Evolutionary conservation across 2,888 invertebrate species (phyloP), one percentile per base, ranked within the genome.

Genomic region (Diploptera punctata): DNA sequence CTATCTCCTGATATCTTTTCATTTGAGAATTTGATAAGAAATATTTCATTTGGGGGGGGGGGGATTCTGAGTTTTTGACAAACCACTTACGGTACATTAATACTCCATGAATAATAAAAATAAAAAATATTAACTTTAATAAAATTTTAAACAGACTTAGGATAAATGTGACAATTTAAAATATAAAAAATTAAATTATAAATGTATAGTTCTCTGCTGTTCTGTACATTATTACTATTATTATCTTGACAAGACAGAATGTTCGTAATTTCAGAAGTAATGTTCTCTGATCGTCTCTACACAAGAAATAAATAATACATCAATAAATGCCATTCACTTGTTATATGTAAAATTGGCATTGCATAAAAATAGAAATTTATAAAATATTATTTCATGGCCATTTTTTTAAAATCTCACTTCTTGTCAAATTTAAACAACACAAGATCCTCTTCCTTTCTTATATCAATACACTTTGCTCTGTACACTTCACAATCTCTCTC

Each of bases 341-440:
- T 33, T 18, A 29, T 9, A 47, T 21, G 44, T 44, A 44, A 26
- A 65, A 44, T 38, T 49, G 62, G 71, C 57, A 44, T 67, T 54
- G 54, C 67, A 71, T 71, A 71, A 71, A 71, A 71, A 71, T 71
- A 71, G 54, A 71, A 67, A 71, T 67, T 62, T 71, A 67, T 67
- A 57, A 57, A 67, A 65, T 47, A 65, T 29, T 47, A 47, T 18
- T n/a, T 10, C 65, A 44, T 43, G 47, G 44, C 65, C 44, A 65
- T 18, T 43, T n/a, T n/a, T 10, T 65, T 65, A 47, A 65, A 65
- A 65, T 65, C 24, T 65, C 29, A 65, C 65, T 65, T 31, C 47
- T 29, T 57, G 57, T 57, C n/a, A 65, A 65, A 24, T 7, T 24
- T 33, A 33, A 33, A 10, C 33, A 33, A 5, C 5, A 33, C 33